Percentiles rank a stretch among this genome's conserved stretches.
Evolutionary conservation across 2,888 invertebrate species (phyloP).

Genomic region (Patella ulyssiponensis): DNA sequence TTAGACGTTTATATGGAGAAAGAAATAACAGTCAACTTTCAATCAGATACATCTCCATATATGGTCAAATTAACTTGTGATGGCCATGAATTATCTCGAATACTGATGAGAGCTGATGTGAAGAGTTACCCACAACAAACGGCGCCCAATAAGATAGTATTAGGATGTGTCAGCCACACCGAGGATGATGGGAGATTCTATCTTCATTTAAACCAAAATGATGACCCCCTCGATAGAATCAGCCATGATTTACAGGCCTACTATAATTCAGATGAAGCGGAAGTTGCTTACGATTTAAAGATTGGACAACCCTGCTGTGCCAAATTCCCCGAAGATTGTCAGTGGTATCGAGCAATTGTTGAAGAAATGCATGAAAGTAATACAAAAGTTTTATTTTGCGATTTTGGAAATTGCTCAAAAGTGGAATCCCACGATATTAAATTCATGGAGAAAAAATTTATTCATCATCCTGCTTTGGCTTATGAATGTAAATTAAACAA

Average conservation of each 20-base stretch:
- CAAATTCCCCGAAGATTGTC: constrained; percentile 57
- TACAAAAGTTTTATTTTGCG: constrained; percentile 64
- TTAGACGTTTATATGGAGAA: constrained; percentile 29
- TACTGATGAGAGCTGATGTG: constrained; percentile 6
- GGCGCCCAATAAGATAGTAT: constrained; percentile 16
- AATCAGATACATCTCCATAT: constrained; percentile 19
- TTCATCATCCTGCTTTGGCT: constrained; percentile 41
- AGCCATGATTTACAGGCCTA: constrained; percentile 59
- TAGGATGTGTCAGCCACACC: constrained; percentile 34
- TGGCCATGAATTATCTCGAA: constrained; percentile 3
- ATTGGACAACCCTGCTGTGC: constrained; percentile 35
- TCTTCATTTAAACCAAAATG: constrained; percentile 76
- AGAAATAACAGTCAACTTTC: constrained; percentile 27
- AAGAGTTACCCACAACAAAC: not conserved
- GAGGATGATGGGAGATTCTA: constrained; percentile 74
- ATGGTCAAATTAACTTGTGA: constrained; percentile 15
- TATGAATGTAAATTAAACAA: constrained; percentile 41
- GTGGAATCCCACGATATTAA: constrained; percentile 47
- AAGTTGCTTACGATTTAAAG: constrained; percentile 9
- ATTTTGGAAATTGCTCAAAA: constrained; percentile 65
- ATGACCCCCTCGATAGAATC: constrained; percentile 70
- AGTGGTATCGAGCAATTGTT: constrained; percentile 64
- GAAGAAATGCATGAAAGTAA: constrained; percentile 41
- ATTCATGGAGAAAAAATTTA: constrained; percentile 45
- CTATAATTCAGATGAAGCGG: not conserved